Conservation (phyloP, 2,113 vertebrate species). For the Stegostoma tigrinum region DNA sequence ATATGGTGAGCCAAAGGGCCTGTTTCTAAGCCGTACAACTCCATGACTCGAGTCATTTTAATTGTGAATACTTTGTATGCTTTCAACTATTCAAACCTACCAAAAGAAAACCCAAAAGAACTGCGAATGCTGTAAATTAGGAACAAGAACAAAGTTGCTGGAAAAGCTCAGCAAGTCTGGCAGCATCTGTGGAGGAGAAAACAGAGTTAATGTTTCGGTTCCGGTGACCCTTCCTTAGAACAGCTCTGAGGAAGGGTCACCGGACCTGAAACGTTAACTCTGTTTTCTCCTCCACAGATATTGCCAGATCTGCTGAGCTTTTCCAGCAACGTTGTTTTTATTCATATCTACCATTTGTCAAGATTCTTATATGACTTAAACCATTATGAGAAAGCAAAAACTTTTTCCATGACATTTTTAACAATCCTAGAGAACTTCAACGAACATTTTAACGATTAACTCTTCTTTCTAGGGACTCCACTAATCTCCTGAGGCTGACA, state of each 20-base stretch:
- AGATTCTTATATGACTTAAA: background rate
- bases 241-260: too few species aligned
- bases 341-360: background rate
- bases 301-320: too few species aligned
- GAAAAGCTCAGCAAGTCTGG: too few species aligned
- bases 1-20: too few species aligned
- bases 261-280: too few species aligned
- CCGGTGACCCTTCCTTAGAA: too few species aligned
- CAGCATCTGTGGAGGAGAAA: too few species aligned
- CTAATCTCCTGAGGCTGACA: background rate
- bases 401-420: background rate
- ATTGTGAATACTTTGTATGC: background rate
- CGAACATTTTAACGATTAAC: background rate
- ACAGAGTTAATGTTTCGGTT: too few species aligned
- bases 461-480: background rate
- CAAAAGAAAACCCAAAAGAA: too few species aligned
- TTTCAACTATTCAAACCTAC: background rate
- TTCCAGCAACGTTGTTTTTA: background rate
- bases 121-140: too few species aligned
- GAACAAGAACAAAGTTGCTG: too few species aligned
- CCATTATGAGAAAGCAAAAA: background rate
- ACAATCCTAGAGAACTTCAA: background rate
- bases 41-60: background rate
- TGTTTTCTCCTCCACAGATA: too few species aligned
- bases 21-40: background rate